Evolutionary conservation across 2,797 vertebrate genomes (phyloP).

Genomic region (Picus viridis): DNA sequence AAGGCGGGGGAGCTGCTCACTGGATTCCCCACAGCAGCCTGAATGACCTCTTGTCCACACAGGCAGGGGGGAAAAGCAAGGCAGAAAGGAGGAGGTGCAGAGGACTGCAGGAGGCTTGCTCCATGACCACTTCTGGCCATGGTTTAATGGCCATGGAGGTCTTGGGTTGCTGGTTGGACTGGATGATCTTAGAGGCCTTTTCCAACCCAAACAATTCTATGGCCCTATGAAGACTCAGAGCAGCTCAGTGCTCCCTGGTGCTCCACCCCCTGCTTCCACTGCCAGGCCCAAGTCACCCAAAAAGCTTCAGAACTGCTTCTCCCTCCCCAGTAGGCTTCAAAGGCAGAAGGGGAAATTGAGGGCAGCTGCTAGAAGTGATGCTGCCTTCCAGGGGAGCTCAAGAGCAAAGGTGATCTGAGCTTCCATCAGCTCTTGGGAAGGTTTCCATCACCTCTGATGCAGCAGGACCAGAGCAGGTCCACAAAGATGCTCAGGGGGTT

Average conservation of each 20-base stretch:
- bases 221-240: neutral
- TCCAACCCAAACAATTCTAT: no score
- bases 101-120: neutral
- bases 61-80: neutral
- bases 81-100: neutral
- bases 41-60: neutral
- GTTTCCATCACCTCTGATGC: neutral
- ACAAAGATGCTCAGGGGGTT: no score
- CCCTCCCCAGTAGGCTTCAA: neutral
- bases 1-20: neutral
- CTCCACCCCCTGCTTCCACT: neutral
- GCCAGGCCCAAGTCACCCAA: neutral
- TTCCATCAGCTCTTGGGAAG: neutral
- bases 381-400: neutral
- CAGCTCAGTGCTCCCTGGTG: neutral
- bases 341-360: neutral
- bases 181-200: no score
- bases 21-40: neutral
- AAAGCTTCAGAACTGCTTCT: neutral
- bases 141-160: no score
- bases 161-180: no score
- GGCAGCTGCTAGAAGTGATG: rapidly evolving
- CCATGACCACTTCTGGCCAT: no score
- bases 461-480: no score
- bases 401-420: neutral